Evolutionary conservation across 2,113 vertebrate genomes (phyloP).

Genomic region (Prietella phreatophila): DNA sequence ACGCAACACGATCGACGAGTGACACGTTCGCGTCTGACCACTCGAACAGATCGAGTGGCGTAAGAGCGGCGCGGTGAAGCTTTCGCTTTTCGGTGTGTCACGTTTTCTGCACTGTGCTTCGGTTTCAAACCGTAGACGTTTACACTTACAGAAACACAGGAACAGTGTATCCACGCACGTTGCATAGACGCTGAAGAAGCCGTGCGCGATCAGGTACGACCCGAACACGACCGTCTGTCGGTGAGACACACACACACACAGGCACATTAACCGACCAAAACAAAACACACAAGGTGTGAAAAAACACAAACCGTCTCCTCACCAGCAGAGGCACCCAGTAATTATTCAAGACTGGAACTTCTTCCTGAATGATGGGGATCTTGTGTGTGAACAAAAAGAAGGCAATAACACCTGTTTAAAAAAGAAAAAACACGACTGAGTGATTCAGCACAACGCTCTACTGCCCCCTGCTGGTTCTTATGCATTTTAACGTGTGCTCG

Average conservation of each 20-base stretch:
- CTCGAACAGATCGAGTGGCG: no score
- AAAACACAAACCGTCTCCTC: slow-evolving; percentile 56
- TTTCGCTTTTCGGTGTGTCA: not conserved
- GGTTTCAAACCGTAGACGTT: not conserved
- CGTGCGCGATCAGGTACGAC: slow-evolving; percentile 86
- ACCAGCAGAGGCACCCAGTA: slow-evolving; percentile 90
- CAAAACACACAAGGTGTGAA: not conserved
- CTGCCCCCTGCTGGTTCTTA: slow-evolving; percentile 8
- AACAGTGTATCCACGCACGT: slow-evolving; percentile 92
- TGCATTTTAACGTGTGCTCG: not conserved
- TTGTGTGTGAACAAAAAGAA: slow-evolving; percentile 85
- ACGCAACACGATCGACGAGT: not conserved
- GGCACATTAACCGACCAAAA: not conserved
- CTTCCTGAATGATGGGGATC: slow-evolving; percentile 74
- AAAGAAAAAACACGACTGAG: not conserved
- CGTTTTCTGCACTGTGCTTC: not conserved
- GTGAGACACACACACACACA: slow-evolving; percentile 44
- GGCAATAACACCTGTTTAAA: slow-evolving; percentile 76
- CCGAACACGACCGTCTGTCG: slow-evolving; percentile 82
- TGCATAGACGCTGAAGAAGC: slow-evolving; percentile 92
- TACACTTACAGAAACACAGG: slow-evolving; percentile 92
- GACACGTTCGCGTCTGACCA: not conserved
- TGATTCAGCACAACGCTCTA: not conserved
- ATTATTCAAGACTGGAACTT: slow-evolving; percentile 82
- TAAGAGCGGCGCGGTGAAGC: not conserved